These are phyloP conservation scores for Gymnocypris eckloni DNA, from an alignment of 2,797 vertebrate genomes.

Conservation along the genomic window DNA sequence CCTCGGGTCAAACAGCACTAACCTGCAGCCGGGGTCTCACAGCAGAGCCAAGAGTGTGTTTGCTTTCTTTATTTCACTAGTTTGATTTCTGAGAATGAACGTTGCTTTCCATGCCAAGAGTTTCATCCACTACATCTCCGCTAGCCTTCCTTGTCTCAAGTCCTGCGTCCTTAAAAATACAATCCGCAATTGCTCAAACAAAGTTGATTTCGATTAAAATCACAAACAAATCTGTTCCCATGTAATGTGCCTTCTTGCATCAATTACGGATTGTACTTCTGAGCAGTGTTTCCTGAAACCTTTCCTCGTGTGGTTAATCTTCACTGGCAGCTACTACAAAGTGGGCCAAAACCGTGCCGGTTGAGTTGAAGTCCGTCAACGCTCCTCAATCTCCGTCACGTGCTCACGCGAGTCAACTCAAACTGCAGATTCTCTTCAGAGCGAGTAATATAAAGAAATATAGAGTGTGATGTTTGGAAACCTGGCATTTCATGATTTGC, in stretches of 20 bases:
- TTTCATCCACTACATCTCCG: conserved; percentile 31
- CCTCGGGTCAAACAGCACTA: conserved; percentile 90
- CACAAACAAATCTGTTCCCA: fast-evolving
- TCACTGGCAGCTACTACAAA: conserved; percentile 74
- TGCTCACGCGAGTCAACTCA: neutral
- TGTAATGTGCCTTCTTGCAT: neutral
- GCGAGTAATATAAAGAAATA: conserved; percentile 5
- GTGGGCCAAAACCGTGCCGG: conserved; percentile 54
- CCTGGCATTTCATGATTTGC: conserved; percentile 26
- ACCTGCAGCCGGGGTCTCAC: conserved; percentile 40
- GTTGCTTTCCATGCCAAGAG: conserved; percentile 26
- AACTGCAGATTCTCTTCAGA: conserved; percentile 1
- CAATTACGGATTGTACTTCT: neutral
- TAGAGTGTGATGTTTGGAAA: neutral
- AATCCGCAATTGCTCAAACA: neutral
- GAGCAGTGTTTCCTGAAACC: conserved; percentile 13
- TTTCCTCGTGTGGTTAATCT: conserved; percentile 42
- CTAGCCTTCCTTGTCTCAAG: conserved; percentile 51
- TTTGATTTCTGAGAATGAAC: conserved; percentile 45
- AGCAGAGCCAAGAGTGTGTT: conserved; percentile 60
- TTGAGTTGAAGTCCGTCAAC: conserved; percentile 45
- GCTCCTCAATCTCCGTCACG: conserved; percentile 6
- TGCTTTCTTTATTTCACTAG: conserved; percentile 18
- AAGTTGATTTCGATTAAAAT: neutral
- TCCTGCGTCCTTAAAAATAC: conserved; percentile 1